Base-by-base conservation (phyloP, 2,888 invertebrate species). In the Tiphia femorata region DNA sequence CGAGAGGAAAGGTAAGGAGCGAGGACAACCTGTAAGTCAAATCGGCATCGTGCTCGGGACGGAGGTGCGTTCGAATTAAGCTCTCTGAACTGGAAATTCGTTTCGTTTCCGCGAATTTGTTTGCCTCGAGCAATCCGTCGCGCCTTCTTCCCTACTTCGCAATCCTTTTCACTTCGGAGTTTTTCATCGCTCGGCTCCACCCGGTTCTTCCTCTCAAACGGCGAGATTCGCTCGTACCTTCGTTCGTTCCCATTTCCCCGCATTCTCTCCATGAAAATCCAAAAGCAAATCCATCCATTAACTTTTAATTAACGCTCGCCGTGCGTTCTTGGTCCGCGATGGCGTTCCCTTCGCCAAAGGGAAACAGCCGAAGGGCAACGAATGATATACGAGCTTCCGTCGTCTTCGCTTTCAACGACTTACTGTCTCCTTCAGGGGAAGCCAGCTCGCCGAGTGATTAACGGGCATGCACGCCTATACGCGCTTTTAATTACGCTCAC, bases 401-500 rank as follows among this genome's bases (percentile, higher is more conserved):
- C 33, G 33, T 33, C 33, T 33, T 33, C 14, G 12, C 14, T 8
- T 25, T 8, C 25, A 5, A 5, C 25, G 5, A 25, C 25, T 25
- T 8, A 6, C 25, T 25, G 25, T 8, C 25, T 8, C 25, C n/a
- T n/a, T n/a, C n/a, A n/a, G n/a, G n/a, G n/a, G n/a, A n/a, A n/a
- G n/a, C n/a, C n/a, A n/a, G n/a, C n/a, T n/a, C n/a, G 33, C 4
- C 12, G 33, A 33, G 33, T n/a, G 4, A 7, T 33, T n/a, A 19
- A 29, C 35, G 43, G 53, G 47, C 57, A 62, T 16, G 38, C 38
- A 47, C 42, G 16, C 43, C 27, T 25, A 23, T 29, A 67, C 55
- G 49, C 67, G 55, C 50, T 62, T 67, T 62, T 58, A 67, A 65
- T 65, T 65, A 55, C 33, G 33, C 33, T 25, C 7, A 14, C n/a